Percentiles rank a stretch among this genome's conserved stretches.
Conservation (phyloP, 2,888 invertebrate species). For the Drosophila hawaiiensis region DNA sequence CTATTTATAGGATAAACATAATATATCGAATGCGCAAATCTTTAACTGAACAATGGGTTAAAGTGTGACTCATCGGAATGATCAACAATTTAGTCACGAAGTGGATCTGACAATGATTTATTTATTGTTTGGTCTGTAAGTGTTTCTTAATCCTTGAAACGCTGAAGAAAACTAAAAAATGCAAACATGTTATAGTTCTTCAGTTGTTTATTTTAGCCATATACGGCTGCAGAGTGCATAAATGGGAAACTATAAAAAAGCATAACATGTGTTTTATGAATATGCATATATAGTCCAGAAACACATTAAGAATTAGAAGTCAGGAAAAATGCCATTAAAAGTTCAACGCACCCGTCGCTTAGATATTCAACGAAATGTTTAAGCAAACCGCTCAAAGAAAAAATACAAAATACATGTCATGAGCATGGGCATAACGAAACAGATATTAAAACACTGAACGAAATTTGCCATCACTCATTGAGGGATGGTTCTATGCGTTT, state of each 20-base stretch:
- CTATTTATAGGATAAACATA: not conserved
- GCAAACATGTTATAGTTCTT: not conserved
- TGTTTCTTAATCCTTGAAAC: not conserved
- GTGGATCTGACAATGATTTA: not conserved
- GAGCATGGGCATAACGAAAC: constrained; percentile 26
- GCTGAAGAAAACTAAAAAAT: not conserved
- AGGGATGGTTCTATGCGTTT: constrained; percentile 33
- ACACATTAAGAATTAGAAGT: constrained; percentile 19
- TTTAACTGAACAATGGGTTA: not conserved
- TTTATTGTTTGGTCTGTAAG: not conserved
- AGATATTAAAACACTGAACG: constrained; percentile 55
- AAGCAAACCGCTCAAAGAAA: constrained; percentile 43
- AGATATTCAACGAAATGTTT: constrained; percentile 34
- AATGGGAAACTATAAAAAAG: not conserved
- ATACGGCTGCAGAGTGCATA: not conserved
- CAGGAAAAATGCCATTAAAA: constrained; percentile 46
- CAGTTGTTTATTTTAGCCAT: not conserved
- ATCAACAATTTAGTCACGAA: not conserved
- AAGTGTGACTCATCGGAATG: not conserved
- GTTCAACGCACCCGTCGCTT: constrained; percentile 68
- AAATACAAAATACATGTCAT: constrained; percentile 60
- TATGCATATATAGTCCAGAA: not conserved
- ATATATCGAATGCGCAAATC: not conserved
- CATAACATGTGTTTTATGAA: constrained; percentile 10
- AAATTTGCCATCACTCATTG: constrained; percentile 38